phyloP scores from a whole-genome alignment of 2,113 vertebrate genomes.

The Anolis sagrei region DNA sequence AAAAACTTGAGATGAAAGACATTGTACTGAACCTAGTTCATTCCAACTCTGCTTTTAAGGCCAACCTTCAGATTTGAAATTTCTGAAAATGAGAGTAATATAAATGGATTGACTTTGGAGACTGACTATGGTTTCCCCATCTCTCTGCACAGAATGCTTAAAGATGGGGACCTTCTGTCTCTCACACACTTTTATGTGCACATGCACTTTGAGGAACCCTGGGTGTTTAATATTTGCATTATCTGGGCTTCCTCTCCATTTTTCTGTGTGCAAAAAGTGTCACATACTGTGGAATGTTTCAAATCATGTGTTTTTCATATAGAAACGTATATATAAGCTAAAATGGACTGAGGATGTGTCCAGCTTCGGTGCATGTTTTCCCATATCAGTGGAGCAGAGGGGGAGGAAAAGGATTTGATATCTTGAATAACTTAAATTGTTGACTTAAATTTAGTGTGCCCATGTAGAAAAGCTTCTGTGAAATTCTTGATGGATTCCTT shows the following conservation, averaged over 20 bases:
- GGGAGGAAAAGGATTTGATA: no score
- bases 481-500: background rate
- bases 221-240: background rate
- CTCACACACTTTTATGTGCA: background rate
- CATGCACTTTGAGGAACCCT: background rate
- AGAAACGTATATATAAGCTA: background rate
- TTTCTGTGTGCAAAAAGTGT: background rate
- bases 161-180: background rate
- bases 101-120: background rate
- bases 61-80: background rate
- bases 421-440: no score
- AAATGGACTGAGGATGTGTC: background rate
- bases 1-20: background rate
- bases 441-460: background rate
- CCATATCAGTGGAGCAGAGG: no score
- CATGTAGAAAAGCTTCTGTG: background rate
- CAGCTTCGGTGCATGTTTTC: no score
- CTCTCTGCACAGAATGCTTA: background rate
- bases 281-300: no score
- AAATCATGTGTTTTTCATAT: background rate
- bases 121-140: background rate
- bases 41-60: background rate
- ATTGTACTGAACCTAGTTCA: no score
- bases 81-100: background rate
- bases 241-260: background rate